Percentiles rank a stretch among this genome's conserved stretches.
Conservation (phyloP, 35 echinoderm and acorn worm species). For the Hemicentrotus pulcherrimus region DNA sequence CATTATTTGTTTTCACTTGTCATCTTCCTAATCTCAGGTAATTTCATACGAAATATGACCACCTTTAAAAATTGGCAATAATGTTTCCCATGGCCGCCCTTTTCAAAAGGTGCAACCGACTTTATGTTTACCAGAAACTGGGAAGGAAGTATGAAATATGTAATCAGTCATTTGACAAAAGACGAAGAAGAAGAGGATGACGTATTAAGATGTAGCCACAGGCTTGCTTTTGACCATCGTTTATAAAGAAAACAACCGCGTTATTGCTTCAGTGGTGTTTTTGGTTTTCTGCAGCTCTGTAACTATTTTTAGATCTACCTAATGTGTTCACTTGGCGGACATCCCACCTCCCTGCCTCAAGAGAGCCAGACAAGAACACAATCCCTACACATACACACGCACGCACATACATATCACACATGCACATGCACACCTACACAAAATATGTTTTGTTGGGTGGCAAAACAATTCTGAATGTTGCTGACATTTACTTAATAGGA, state of each 20-base stretch:
- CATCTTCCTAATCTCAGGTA: neutral
- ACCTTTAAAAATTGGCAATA: neutral
- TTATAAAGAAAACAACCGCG: neutral
- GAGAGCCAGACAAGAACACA: too few species aligned
- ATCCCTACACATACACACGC: too few species aligned
- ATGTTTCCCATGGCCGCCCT: neutral
- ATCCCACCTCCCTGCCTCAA: too few species aligned
- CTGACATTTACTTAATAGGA: too few species aligned
- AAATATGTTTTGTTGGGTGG: too few species aligned
- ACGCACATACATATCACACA: too few species aligned
- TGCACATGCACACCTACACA: too few species aligned
- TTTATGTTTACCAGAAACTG: neutral
- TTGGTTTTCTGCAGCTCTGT: neutral
- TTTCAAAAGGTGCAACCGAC: neutral
- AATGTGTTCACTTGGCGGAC: neutral
- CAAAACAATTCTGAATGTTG: too few species aligned
- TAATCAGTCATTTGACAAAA: neutral
- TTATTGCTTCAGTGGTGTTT: constrained; percentile 1
- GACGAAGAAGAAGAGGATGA: neutral
- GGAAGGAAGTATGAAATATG: neutral
- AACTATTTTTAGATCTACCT: neutral
- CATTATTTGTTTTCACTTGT: neutral
- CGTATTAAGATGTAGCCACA: neutral
- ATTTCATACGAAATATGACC: neutral
- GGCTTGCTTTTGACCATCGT: neutral